Percentiles rank a stretch among this genome's conserved stretches.
phyloP scores from a whole-genome alignment of 35 echinoderm and acorn worm genomes.

The Stichopus chloronotus region DNA sequence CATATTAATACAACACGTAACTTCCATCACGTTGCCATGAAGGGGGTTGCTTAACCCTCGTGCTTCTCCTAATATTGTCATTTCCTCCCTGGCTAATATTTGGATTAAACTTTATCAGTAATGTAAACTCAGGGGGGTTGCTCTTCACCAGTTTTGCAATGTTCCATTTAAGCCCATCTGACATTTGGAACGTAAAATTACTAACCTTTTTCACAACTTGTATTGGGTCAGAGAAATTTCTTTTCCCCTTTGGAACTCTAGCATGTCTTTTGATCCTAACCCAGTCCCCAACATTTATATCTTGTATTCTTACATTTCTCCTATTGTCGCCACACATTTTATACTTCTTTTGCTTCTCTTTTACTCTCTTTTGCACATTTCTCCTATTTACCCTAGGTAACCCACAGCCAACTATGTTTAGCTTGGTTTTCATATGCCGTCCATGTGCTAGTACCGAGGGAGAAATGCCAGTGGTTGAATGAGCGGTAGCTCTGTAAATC shows the following conservation, averaged over 20 bases:
- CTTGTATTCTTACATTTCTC: background rate
- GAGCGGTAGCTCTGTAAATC: slow-evolving; percentile 10
- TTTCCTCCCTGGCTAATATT: background rate
- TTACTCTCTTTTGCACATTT: background rate
- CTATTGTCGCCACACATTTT: background rate
- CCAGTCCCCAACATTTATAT: background rate
- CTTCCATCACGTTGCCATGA: background rate
- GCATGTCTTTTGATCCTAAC: background rate
- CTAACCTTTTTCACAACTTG: background rate
- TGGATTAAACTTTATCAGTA: background rate
- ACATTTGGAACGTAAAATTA: background rate
- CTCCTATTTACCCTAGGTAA: background rate
- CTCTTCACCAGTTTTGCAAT: background rate
- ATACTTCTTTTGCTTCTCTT: background rate
- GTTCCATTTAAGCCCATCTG: background rate
- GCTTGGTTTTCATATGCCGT: background rate
- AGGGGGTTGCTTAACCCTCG: background rate
- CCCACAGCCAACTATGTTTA: slow-evolving; percentile 7
- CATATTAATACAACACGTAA: background rate
- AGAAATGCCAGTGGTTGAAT: background rate
- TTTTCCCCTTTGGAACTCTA: background rate
- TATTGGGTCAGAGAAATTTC: background rate
- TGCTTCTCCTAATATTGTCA: too few species aligned
- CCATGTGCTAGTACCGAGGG: slow-evolving; percentile 10
- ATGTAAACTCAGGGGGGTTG: background rate